Evolutionary conservation across 2,888 invertebrate genomes (phyloP).

Genomic region (Liposcelis brunnea): DNA sequence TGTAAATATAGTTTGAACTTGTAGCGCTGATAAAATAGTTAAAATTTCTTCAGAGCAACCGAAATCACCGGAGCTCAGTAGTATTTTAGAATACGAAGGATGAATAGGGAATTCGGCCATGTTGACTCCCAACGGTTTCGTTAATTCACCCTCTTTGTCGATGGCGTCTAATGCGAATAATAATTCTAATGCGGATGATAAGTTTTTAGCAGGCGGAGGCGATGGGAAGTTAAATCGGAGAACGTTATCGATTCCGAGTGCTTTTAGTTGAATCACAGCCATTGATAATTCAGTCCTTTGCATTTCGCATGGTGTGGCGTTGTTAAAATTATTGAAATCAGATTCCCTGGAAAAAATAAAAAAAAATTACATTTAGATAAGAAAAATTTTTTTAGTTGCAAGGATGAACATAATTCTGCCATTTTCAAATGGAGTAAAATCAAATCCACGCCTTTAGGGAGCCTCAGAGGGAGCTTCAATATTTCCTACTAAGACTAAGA

Average conservation of each 20-base stretch:
- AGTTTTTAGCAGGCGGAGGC: constrained; percentile 76
- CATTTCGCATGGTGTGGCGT: constrained; percentile 79
- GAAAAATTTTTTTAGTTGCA: background rate
- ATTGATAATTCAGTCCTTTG: constrained; percentile 72
- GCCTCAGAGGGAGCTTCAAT: no score
- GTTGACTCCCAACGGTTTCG: constrained; percentile 53
- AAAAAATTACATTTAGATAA: constrained; percentile 14
- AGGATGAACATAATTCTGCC: no score
- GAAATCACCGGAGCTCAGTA: constrained; percentile 67
- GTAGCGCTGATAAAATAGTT: constrained; percentile 81
- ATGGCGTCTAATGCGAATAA: constrained; percentile 72
- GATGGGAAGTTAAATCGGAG: constrained; percentile 82
- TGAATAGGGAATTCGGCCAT: constrained; percentile 87
- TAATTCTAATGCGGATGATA: constrained; percentile 69
- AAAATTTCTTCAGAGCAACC: constrained; percentile 85
- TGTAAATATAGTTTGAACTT: constrained; percentile 79
- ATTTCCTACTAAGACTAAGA: no score
- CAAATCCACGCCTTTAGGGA: no score
- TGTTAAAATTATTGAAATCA: constrained; percentile 49
- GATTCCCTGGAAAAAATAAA: constrained; percentile 59
- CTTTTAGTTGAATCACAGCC: constrained; percentile 77
- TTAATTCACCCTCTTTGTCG: constrained; percentile 58
- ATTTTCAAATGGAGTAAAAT: no score
- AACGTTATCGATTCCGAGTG: constrained; percentile 84
- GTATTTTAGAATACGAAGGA: constrained; percentile 72